phyloP scores from a whole-genome alignment of 1,140 invertebrate genomes.

The Ceratina australensis region DNA sequence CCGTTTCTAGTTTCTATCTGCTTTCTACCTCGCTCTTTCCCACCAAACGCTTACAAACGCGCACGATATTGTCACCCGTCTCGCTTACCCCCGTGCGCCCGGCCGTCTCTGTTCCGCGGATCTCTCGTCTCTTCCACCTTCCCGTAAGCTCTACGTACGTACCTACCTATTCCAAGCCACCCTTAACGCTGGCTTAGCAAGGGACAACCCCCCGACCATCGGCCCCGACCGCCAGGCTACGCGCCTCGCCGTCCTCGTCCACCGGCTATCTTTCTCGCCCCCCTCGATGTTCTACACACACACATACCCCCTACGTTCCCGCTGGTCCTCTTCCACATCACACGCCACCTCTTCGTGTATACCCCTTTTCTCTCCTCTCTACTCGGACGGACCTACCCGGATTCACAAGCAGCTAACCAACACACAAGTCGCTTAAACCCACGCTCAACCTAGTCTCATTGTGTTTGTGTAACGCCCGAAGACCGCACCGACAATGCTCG shows the following conservation, averaged over 20 bases:
- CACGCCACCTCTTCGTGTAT: slow-evolving; percentile 38
- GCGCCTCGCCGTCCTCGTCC: slow-evolving; percentile 28
- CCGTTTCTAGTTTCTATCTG: slow-evolving; percentile 39
- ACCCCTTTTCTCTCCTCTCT: slow-evolving; percentile 57
- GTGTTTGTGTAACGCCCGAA: slow-evolving; percentile 69
- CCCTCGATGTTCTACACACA: not conserved
- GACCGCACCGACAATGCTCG: slow-evolving; percentile 64
- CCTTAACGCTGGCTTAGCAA: slow-evolving; percentile 77
- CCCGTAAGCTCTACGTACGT: slow-evolving; percentile 66
- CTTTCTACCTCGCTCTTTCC: slow-evolving; percentile 40
- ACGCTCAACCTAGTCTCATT: slow-evolving; percentile 69
- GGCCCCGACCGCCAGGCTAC: slow-evolving; percentile 44
- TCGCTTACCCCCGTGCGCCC: slow-evolving; percentile 43
- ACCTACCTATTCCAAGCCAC: slow-evolving; percentile 72
- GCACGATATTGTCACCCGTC: slow-evolving; percentile 57
- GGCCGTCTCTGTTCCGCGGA: slow-evolving; percentile 46
- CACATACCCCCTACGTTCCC: not conserved
- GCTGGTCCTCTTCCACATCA: slow-evolving; percentile 38
- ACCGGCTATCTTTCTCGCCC: slow-evolving; percentile 25
- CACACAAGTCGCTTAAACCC: slow-evolving; percentile 75
- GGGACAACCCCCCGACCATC: slow-evolving; percentile 66
- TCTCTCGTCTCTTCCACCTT: slow-evolving; percentile 55
- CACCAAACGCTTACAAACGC: slow-evolving; percentile 54
- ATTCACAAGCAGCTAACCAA: slow-evolving; percentile 73
- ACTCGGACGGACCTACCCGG: slow-evolving; percentile 58